These are phyloP conservation scores for Perca flavescens DNA, from an alignment of 2,113 vertebrate species.

Conservation along the genomic window DNA sequence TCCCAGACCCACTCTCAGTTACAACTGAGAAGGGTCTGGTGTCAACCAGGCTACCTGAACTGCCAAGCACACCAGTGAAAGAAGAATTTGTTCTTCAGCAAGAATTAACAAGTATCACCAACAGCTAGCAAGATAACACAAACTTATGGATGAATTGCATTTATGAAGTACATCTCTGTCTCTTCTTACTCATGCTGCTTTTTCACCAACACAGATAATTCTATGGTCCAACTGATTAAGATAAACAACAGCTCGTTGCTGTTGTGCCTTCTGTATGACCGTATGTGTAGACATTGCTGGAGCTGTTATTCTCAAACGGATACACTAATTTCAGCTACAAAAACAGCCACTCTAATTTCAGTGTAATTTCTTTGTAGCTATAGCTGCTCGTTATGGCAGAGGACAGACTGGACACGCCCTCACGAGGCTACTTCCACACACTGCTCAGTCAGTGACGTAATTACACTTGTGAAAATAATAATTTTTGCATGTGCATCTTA, in stretches of 20 bases:
- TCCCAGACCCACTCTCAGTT: too few species aligned
- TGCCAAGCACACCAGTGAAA: neutral
- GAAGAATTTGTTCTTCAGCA: neutral
- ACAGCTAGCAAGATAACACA: neutral
- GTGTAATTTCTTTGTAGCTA: too few species aligned
- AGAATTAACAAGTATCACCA: neutral
- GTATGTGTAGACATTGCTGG: neutral
- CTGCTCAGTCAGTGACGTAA: neutral
- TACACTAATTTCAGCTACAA: neutral
- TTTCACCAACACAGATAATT: neutral
- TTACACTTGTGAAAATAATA: neutral
- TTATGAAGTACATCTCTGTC: neutral
- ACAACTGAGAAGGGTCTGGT: too few species aligned
- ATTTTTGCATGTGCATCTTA: neutral
- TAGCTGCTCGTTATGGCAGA: neutral
- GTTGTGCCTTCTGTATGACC: neutral
- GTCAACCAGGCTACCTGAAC: neutral
- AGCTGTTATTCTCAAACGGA: neutral
- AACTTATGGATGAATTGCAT: neutral
- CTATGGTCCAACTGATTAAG: neutral
- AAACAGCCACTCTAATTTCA: too few species aligned
- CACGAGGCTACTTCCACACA: neutral
- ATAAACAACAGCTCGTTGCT: neutral
- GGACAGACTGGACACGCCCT: neutral
- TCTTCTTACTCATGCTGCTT: neutral